phyloP scores from a whole-genome alignment of 1,140 invertebrate species.

The Acromyrmex heyeri region DNA sequence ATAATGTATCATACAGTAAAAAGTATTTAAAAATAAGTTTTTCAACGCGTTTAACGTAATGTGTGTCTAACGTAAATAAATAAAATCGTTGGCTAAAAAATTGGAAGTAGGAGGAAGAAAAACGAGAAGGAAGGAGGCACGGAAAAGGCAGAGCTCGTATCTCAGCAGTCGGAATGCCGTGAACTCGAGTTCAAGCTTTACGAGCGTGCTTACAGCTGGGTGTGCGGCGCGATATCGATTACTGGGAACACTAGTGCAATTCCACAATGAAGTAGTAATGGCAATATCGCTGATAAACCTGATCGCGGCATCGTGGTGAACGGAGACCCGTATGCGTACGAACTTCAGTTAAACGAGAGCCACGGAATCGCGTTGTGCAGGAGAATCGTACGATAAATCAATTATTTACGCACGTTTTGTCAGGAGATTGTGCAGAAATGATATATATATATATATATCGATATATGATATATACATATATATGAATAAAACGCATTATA shows the following conservation, averaged over 20 bases:
- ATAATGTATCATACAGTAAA: background rate
- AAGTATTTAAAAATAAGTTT: background rate
- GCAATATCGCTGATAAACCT: constrained; percentile 76
- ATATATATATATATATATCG: background rate
- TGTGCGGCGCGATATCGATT: constrained; percentile 76
- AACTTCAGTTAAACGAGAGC: constrained; percentile 63
- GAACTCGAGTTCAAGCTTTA: constrained; percentile 81
- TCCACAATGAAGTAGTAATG: constrained; percentile 80
- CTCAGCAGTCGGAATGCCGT: constrained; percentile 69
- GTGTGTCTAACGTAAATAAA: background rate
- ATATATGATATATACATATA: background rate
- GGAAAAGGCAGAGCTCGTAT: constrained; percentile 41
- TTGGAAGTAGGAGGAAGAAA: background rate
- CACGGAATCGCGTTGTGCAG: constrained; percentile 13
- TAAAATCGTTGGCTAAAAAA: constrained; percentile 10
- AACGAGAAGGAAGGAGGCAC: background rate
- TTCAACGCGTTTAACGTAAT: background rate
- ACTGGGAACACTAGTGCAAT: constrained; percentile 77
- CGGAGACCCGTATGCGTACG: constrained; percentile 46
- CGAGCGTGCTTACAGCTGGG: constrained; percentile 76
- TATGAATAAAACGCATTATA: constrained; percentile 44
- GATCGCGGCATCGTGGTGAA: constrained; percentile 39
- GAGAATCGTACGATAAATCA: constrained; percentile 72
- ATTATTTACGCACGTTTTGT: constrained; percentile 64
- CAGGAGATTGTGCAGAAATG: constrained; percentile 21